These are phyloP conservation scores for Temnothorax ravouxi DNA, from an alignment of 2,888 invertebrate species.

Conservation along the genomic window DNA sequence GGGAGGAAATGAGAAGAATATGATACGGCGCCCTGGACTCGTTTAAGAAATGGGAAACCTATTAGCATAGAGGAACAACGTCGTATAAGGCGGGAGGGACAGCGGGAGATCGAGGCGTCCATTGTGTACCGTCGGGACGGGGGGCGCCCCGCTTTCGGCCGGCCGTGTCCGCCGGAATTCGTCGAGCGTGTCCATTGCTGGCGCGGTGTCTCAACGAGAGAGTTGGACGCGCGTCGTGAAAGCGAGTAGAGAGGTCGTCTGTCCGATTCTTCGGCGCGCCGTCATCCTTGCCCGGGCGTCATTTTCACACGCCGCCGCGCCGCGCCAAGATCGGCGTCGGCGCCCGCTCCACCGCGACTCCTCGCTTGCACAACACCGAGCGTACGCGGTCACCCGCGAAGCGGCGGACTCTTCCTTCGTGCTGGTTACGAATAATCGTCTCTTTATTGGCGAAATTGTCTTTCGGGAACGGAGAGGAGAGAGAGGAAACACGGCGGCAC, in stretches of 20 bases:
- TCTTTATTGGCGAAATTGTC: neutral
- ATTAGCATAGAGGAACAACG: constrained; percentile 76
- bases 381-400: constrained; percentile 75
- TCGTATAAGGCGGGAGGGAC: constrained; percentile 41
- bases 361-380: constrained; percentile 70
- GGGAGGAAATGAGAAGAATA: constrained; percentile 68
- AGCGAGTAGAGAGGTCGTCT: constrained; percentile 70
- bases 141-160: constrained; percentile 70
- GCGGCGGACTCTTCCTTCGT: constrained; percentile 18
- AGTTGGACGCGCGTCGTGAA: constrained; percentile 76
- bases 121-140: constrained; percentile 67
- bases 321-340: constrained; percentile 71
- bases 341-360: constrained; percentile 67
- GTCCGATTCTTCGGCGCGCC: constrained; percentile 65
- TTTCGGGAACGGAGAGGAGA: neutral
- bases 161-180: constrained; percentile 79
- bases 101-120: constrained; percentile 59
- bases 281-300: constrained; percentile 69
- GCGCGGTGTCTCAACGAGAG: constrained; percentile 81
- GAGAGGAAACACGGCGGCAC: neutral
- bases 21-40: constrained; percentile 61
- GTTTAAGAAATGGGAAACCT: constrained; percentile 77
- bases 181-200: constrained; percentile 78
- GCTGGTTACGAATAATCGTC: constrained; percentile 20
- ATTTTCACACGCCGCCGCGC: constrained; percentile 80